Evolutionary conservation across 2,797 vertebrate species (phyloP), one percentile per base, ranked within the genome.

Genomic region (Aulostomus chinensis): DNA sequence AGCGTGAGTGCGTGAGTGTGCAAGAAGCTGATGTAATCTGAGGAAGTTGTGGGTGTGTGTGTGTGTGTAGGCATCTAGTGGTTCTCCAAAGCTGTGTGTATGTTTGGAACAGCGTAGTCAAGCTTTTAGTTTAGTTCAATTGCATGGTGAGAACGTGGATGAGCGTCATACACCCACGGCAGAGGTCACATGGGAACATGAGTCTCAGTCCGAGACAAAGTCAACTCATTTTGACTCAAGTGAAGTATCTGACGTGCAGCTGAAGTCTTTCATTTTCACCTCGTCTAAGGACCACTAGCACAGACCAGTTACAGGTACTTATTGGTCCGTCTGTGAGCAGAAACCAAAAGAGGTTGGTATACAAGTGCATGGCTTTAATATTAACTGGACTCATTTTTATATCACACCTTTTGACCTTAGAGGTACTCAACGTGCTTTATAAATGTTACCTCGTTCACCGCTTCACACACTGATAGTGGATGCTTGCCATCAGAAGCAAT

Each of bases 61-160:
- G 21, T 46, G 46, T 37, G 75, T 61, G 74, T 75, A 43, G 69
- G 67, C 67, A 64, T 58, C 29, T 26, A 59, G 42, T 47, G 35
- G 58, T 67, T 47, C 32, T 42, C 42, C 36, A 73, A 64, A 43
- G 45, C 45, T 63, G 33, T 49, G 34, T 79, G 68, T 63, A 58
- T 78, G 63, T 78, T 74, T 64, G 58, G 64, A 78, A 61, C 58
- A 25, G 36, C 78, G 71, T 60, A 68, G 58, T 68, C 51, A 48
- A 50, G 31, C 55, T 68, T 65, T 63, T 2, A 50, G 43, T 62
- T 45, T 51, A 29, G 40, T 68, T 73, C 53, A 59, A 41, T 31
- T 68, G 46, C 4, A 54, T 20, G 50, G 17, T 12, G 22, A 48
- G 20, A 6, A 37, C 10, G 20, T 32, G 45, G 8, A 18, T 15